Percentiles rank a stretch among this genome's conserved stretches.
Evolutionary conservation across 1,140 invertebrate species (phyloP).

Genomic region (Proctacanthus coquilletti): DNA sequence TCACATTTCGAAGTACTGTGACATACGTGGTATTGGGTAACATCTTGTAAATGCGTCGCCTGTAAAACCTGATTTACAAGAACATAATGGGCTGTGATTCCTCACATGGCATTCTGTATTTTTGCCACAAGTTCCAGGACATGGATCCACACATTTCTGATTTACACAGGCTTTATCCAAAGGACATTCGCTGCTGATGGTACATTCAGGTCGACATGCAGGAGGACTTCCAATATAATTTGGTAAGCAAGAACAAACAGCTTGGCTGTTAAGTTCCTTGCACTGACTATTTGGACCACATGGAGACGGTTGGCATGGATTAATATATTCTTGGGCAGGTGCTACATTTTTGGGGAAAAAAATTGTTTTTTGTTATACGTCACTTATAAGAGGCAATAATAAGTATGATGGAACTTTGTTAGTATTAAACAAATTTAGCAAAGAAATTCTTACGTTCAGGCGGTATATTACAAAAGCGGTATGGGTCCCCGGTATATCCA

Average conservation of each 20-base stretch:
- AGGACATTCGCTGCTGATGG: constrained; percentile 57
- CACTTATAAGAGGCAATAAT: constrained; percentile 38
- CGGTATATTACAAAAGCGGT: constrained; percentile 38
- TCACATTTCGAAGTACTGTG: no score
- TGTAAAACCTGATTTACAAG: constrained; percentile 49
- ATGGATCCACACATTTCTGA: constrained; percentile 68
- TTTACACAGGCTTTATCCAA: constrained; percentile 57
- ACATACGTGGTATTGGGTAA: constrained; percentile 38
- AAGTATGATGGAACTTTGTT: neutral
- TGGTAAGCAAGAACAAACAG: constrained; percentile 56
- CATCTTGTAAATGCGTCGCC: constrained; percentile 49
- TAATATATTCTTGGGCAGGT: constrained; percentile 31
- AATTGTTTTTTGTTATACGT: constrained; percentile 40
- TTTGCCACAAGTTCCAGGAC: constrained; percentile 57
- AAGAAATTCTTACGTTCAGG: constrained; percentile 39
- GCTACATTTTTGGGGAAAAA: constrained; percentile 31
- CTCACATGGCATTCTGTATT: constrained; percentile 58
- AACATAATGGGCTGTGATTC: constrained; percentile 60
- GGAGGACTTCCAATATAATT: constrained; percentile 58
- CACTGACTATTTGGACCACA: constrained; percentile 51
- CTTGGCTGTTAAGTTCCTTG: constrained; percentile 39
- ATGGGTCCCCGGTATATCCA: constrained; percentile 52
- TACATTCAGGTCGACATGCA: constrained; percentile 59
- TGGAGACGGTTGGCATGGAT: constrained; percentile 44
- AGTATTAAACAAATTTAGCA: neutral